These are phyloP conservation scores for Odocoileus hemionus DNA, from an alignment of 2,113 vertebrate species.

Conservation along the genomic window DNA sequence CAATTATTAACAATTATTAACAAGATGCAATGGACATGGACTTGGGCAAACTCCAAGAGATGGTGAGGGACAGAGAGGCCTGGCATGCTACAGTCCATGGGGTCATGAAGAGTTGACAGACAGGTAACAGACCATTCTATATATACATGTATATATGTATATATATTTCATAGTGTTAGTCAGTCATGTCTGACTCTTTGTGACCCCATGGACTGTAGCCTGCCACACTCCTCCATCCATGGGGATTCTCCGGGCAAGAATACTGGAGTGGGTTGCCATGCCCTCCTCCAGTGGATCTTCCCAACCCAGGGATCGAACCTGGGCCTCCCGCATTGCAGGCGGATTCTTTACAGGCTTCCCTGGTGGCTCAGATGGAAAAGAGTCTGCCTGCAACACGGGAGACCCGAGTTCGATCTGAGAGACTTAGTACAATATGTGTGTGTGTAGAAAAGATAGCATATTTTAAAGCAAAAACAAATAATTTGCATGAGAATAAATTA, in stretches of 20 bases:
- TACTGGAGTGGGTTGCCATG: not conserved
- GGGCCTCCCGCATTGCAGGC: not conserved
- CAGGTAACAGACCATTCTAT: not conserved
- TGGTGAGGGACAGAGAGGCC: not conserved
- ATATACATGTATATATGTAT: not conserved
- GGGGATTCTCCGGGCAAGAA: not conserved
- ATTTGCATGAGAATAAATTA: not conserved
- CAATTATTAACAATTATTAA: not conserved
- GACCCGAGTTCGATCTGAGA: accelerated
- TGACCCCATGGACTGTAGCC: not conserved
- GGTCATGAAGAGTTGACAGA: not conserved
- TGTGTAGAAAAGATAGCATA: not conserved
- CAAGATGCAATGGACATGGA: not conserved
- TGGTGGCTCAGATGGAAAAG: not conserved
- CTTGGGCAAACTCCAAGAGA: not conserved
- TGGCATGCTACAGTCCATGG: not conserved
- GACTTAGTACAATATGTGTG: not conserved
- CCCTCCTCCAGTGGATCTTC: not conserved
- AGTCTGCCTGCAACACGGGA: not conserved
- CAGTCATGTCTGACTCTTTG: not conserved
- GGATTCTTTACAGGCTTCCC: not conserved
- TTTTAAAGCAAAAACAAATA: not conserved
- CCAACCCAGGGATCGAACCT: not conserved
- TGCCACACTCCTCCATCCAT: accelerated
- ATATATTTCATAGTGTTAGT: not conserved